Evolutionary conservation across 2,797 vertebrate genomes (phyloP), one percentile per base, ranked within the genome.

Genomic region (Tragelaphus eurycerus): DNA sequence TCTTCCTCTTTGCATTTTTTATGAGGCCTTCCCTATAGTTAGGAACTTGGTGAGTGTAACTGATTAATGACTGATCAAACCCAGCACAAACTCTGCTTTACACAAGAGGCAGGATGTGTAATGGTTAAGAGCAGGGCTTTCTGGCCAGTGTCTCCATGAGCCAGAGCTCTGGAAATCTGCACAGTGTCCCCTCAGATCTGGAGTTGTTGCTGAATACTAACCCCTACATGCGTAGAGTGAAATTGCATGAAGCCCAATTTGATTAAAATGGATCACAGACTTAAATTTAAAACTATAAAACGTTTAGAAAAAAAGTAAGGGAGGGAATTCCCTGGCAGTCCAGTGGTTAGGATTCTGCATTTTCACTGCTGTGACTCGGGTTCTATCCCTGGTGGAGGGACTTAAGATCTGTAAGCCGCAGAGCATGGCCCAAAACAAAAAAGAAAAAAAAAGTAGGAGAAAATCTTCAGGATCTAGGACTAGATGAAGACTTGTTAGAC

Each of bases 251-350:
- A 27, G 17, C 16, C 38, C 43, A 31, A 4, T 43, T 89, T 6
- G 2, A 50, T 83, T 43, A 67, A 89, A 85, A 89, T 86, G 52
- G 19, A 38, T 83, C 57, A 50, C 4, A 76, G 88, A 34, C 31
- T 55, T 34, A 95, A 79, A 88, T 87, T 34, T 27, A 88, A 34
- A 82, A 50, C 27, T 52, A 34, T 16, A 71, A 90, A 59, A 78
- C 15, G 34, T 78, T 92, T 54, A 81, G 59, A 67, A n/a, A 52
- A 50, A 81, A 81, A 81, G 29, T n/a, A 21, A 48, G 16, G 16
- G 48, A 52, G 78, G 48, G 10, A 81, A 52, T 52, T 81, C 29
- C 16, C 17, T 81, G 48, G 78, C 29, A 11, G 78, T 81, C 78
- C 78, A 52, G 48, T 52, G 16, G 46, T 11, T 50, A 31, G 29